Base-by-base conservation (phyloP, 2,797 vertebrate species). In the Oryzias sinensis region DNA sequence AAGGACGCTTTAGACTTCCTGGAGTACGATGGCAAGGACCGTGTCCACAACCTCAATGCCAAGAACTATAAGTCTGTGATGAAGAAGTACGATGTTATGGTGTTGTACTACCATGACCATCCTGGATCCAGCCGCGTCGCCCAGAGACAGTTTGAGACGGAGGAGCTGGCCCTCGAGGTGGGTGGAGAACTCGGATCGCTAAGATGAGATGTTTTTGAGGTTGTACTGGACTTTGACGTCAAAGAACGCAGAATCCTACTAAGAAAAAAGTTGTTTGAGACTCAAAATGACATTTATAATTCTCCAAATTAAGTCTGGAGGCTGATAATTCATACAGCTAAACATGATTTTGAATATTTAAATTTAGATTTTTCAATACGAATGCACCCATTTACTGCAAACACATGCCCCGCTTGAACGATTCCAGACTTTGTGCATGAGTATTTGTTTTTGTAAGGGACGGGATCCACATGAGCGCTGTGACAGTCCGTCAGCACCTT, bases 81-180 rank as follows among this genome's bases (percentile, higher is more conserved):
- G 91, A 94, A 93, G 91, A 93, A 94, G 88, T 95, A 92, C 16
- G 94, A 95, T 25, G 90, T 94, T 49, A 90, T 96, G 89, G 94
- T 95, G 3, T 90, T 97, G 65, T 94, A 95, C 74, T 94, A 94
- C 87, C 95, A 94, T n/a, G 93, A 94, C 42, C 93, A 93, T 40
- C 90, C 93, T 0, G 92, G 89, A 77, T 89, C 92, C 17, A 91
- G 89, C 92, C 93, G 90, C 84, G 91, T 90, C 68, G 93, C 93
- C 29, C 93, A 94, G 82, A 93, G 76, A 80, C 94, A 96, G 76
- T 94, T 93, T 70, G 90, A 95, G 77, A 90, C 94, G 73, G 94
- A 96, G 75, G 94, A 97, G 82, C 85, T 95, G 70, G 91, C 93
- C 66, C 89, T 96, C 55, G 95, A 97, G 95, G 95, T 97, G 84